These are phyloP conservation scores for Mungos mungo DNA, from an alignment of 2,113 vertebrate species.

Conservation along the genomic window DNA sequence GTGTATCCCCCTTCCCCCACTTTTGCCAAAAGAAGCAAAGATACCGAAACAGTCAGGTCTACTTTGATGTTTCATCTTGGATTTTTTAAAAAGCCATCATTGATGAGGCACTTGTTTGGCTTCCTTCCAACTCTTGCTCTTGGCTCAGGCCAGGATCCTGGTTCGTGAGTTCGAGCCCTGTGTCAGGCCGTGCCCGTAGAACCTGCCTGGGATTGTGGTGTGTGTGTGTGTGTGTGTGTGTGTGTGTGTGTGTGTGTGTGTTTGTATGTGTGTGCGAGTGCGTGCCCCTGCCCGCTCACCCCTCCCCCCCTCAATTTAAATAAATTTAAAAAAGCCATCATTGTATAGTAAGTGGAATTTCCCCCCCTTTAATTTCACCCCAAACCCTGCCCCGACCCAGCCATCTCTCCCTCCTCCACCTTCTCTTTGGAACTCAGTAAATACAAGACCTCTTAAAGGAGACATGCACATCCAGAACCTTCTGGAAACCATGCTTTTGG, in stretches of 20 bases:
- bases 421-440: background rate
- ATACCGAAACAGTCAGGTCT: background rate
- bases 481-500: background rate
- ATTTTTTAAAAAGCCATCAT: background rate
- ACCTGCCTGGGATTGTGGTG: no score
- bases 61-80: background rate
- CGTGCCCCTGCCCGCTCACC: no score
- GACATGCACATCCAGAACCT: background rate
- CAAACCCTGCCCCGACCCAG: accelerated
- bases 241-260: no score
- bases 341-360: background rate
- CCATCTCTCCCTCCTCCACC: background rate
- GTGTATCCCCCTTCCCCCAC: background rate
- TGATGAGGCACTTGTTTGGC: no score
- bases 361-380: background rate
- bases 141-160: no score
- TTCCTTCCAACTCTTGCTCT: no score
- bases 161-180: no score
- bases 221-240: no score
- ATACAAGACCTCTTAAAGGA: background rate
- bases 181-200: no score
- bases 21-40: background rate
- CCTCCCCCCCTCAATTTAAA: no score
- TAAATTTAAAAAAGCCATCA: background rate
- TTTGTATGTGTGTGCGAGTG: no score